Evolutionary conservation across 2,113 vertebrate genomes (phyloP).

Genomic region (Apeltes quadracus): DNA sequence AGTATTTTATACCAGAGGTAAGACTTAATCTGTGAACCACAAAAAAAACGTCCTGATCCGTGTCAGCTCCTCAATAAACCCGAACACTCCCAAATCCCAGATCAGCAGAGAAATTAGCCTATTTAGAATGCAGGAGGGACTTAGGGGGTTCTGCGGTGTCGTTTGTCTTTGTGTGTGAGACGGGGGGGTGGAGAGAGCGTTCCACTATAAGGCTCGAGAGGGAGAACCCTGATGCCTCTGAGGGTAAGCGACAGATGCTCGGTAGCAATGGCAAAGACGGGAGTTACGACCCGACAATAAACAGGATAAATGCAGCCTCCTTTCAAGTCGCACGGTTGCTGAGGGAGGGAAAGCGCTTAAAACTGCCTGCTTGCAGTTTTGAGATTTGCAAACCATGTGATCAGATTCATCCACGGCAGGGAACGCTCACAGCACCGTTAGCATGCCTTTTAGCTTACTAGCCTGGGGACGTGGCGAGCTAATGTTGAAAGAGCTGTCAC

Average conservation of each 20-base stretch:
- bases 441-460: conserved; percentile 14
- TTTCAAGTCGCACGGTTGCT: conserved; percentile 35
- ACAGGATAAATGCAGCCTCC: conserved; percentile 50
- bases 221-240: conserved; percentile 50
- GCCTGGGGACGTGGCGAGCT: neutral
- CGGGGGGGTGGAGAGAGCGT: neutral
- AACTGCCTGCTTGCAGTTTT: conserved; percentile 62
- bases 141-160: conserved; percentile 4
- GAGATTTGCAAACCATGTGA: conserved; percentile 58
- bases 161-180: conserved; percentile 15
- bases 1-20: conserved; percentile 32
- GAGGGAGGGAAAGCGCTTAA: conserved; percentile 23
- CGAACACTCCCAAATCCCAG: conserved; percentile 71
- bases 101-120: conserved; percentile 83
- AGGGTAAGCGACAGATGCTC: conserved; percentile 61
- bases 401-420: conserved; percentile 43
- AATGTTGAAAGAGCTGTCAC: neutral
- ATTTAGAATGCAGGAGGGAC: conserved; percentile 65
- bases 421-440: conserved; percentile 23
- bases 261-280: conserved; percentile 41
- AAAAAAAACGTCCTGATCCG: conserved; percentile 63
- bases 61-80: conserved; percentile 72
- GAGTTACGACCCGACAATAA: conserved; percentile 54
- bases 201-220: conserved; percentile 32
- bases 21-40: conserved; percentile 57